Percentiles rank a stretch among this genome's conserved stretches.
phyloP scores from a whole-genome alignment of 2,888 invertebrate species.

The Drosophila phalerata region DNA sequence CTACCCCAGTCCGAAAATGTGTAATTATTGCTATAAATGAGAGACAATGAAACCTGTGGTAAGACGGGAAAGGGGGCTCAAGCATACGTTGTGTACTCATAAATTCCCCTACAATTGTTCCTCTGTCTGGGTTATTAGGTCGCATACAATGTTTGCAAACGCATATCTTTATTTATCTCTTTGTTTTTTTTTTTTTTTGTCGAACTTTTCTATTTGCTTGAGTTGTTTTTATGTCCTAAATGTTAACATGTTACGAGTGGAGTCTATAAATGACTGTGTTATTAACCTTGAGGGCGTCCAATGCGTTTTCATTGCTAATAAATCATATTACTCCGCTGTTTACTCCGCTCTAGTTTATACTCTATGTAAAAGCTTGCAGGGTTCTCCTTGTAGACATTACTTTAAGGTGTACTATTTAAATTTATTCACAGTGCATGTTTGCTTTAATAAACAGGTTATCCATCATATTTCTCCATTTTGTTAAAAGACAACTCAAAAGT shows the following conservation, averaged over 20 bases:
- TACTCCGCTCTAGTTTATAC: constrained; percentile 47
- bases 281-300: constrained; percentile 54
- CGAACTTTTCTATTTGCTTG: constrained; percentile 52
- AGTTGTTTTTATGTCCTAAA: constrained; percentile 46
- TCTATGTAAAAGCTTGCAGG: background rate
- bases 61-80: background rate
- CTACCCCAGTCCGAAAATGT: constrained; percentile 24
- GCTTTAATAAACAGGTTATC: background rate
- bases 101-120: constrained; percentile 27
- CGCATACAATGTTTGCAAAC: constrained; percentile 50
- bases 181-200: constrained; percentile 29
- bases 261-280: constrained; percentile 20
- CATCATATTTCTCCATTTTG: background rate
- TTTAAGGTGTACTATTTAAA: background rate
- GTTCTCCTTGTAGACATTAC: background rate
- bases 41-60: constrained; percentile 26
- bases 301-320: constrained; percentile 72
- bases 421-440: background rate
- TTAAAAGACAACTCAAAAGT: background rate
- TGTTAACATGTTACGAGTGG: constrained; percentile 55
- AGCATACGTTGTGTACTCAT: background rate
- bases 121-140: constrained; percentile 36
- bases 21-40: constrained; percentile 25
- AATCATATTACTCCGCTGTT: constrained; percentile 65
- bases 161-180: constrained; percentile 30